Percentiles rank a stretch among this genome's conserved stretches.
phyloP scores from a whole-genome alignment of 2,113 vertebrate species.

The Helogale parvula region DNA sequence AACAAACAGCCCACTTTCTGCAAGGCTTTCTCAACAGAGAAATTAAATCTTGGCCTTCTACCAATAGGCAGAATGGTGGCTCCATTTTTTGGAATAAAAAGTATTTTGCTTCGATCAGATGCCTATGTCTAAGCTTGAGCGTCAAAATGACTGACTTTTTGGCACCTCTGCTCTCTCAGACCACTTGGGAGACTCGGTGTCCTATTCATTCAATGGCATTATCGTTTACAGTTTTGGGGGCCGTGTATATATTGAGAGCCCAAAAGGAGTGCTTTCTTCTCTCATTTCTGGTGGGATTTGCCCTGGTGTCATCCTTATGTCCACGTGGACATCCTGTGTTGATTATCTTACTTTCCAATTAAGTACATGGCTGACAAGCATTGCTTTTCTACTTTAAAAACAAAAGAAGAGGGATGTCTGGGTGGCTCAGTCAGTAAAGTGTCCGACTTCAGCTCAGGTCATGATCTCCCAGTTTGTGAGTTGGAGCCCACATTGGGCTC shows the following conservation, averaged over 20 bases:
- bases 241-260: not conserved
- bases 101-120: not conserved
- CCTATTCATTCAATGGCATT: not conserved
- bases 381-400: not conserved
- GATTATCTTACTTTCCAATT: not conserved
- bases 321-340: not conserved
- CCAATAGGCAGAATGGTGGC: not conserved
- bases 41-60: not conserved
- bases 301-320: not conserved
- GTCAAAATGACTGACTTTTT: not conserved
- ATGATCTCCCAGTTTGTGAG: too few species aligned
- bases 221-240: not conserved
- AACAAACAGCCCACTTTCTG: not conserved
- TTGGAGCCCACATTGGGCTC: too few species aligned
- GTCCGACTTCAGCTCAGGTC: too few species aligned
- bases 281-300: not conserved
- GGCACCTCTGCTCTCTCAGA: not conserved
- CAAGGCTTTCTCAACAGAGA: slow-evolving; percentile 1
- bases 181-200: not conserved
- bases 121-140: not conserved
- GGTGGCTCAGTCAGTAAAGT: too few species aligned
- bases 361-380: not conserved
- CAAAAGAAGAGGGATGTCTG: not conserved
- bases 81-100: not conserved
- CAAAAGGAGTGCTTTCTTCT: not conserved